Conservation (phyloP, 2,797 vertebrate species). For the Sebastes nivosus region DNA sequence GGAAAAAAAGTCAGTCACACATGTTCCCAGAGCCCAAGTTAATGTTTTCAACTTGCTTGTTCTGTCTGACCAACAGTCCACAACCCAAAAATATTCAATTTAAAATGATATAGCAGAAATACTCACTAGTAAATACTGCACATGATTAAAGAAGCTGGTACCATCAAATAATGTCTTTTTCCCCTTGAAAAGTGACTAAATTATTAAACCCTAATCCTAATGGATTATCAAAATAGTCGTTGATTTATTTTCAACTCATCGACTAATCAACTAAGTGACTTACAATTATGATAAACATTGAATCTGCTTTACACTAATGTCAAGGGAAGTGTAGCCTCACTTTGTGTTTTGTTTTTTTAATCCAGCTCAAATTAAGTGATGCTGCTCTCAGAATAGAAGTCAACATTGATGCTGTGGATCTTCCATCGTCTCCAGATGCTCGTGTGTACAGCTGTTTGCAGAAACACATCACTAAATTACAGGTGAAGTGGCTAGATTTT, state of each 20-base stretch:
- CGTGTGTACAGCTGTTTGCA: conserved; percentile 86
- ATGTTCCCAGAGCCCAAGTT: not conserved
- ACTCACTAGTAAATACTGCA: not conserved
- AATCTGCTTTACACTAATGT: not conserved
- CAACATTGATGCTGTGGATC: conserved; percentile 82
- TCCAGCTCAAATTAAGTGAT: conserved; percentile 81
- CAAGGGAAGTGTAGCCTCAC: not conserved
- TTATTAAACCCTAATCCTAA: not conserved
- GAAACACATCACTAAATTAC: conserved; percentile 89
- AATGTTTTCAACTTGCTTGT: not conserved
- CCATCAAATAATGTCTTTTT: not conserved
- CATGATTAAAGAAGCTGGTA: not conserved
- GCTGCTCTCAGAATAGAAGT: conserved; percentile 88
- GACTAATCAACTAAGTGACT: not conserved
- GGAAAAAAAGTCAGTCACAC: not conserved
- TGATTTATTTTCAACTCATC: not conserved
- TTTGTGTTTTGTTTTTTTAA: conserved; percentile 18
- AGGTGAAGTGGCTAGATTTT: conserved; percentile 81
- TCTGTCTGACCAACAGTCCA: not conserved
- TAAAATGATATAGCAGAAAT: not conserved
- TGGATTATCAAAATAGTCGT: not conserved
- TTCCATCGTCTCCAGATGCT: conserved; percentile 77
- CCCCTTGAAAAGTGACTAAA: not conserved
- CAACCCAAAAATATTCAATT: not conserved
- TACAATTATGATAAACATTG: not conserved